phyloP scores from a whole-genome alignment of 1,140 invertebrate genomes.

The Lepidostoma basale region DNA sequence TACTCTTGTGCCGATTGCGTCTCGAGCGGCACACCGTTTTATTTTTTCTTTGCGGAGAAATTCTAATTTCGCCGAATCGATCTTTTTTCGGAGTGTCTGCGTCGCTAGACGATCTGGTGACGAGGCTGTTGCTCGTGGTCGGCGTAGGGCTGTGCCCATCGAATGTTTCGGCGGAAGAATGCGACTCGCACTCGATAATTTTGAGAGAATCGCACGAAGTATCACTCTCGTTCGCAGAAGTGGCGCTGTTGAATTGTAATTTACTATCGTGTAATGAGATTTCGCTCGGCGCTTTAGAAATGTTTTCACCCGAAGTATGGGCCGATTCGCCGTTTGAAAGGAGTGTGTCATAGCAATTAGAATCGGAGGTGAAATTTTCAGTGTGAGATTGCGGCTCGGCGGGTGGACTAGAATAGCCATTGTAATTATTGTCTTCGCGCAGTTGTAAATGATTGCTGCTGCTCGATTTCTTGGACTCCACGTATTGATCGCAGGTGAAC shows the following conservation, averaged over 20 bases:
- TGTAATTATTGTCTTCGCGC: not conserved
- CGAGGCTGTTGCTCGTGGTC: not conserved
- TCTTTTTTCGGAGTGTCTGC: not conserved
- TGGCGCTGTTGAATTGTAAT: not conserved
- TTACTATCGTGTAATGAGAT: not conserved
- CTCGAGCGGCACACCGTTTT: not conserved
- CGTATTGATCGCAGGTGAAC: not conserved
- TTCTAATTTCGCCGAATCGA: not conserved
- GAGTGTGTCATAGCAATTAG: not conserved
- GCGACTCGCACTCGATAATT: not conserved
- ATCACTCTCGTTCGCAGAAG: not conserved
- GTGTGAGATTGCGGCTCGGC: not conserved
- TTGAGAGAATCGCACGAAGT: not conserved
- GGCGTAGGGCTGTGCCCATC: not conserved
- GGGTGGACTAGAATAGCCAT: not conserved
- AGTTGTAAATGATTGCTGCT: too few relatives aligned
- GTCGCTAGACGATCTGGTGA: not conserved
- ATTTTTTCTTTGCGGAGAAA: constrained; percentile 1
- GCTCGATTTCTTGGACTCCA: not conserved
- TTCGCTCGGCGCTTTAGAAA: not conserved
- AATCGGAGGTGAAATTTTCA: not conserved
- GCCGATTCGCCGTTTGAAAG: not conserved
- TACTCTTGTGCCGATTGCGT: constrained; percentile 1
- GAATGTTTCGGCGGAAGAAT: not conserved
- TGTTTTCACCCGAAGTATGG: not conserved